Evolutionary conservation across 2,888 invertebrate species (phyloP).

Genomic region (Trichacis sp.): DNA sequence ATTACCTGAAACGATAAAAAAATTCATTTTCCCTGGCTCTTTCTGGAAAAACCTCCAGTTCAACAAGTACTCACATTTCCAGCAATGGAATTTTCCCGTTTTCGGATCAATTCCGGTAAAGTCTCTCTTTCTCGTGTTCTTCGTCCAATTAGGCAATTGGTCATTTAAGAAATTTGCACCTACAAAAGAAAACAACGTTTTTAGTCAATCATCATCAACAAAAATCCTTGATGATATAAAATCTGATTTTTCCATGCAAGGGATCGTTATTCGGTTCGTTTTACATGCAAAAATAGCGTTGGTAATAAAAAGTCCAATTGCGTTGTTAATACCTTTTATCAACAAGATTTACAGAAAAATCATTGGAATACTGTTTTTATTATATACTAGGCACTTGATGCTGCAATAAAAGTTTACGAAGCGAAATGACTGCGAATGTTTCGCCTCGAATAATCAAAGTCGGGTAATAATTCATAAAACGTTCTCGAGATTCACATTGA

Average conservation of each 20-base stretch:
- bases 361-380: too few species aligned
- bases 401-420: too few species aligned
- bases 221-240: not conserved
- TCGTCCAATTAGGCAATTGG: constrained; percentile 39
- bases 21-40: too few species aligned
- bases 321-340: not conserved
- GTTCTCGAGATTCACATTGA: too few species aligned
- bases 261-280: not conserved
- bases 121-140: constrained; percentile 49
- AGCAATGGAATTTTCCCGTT: constrained; percentile 65
- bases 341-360: not conserved
- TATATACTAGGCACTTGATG: too few species aligned
- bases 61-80: too few species aligned
- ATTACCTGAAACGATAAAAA: constrained; percentile 46
- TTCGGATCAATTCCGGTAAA: constrained; percentile 52
- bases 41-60: too few species aligned
- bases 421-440: too few species aligned
- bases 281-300: not conserved
- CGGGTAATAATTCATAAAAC: too few species aligned
- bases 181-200: constrained; percentile 53
- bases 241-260: not conserved
- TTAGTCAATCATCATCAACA: constrained; percentile 37
- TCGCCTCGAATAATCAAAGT: too few species aligned
- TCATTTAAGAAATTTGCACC: constrained; percentile 47
- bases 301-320: not conserved